Conservation (phyloP, 2,113 vertebrate genomes). For the Okapia johnstoni region DNA sequence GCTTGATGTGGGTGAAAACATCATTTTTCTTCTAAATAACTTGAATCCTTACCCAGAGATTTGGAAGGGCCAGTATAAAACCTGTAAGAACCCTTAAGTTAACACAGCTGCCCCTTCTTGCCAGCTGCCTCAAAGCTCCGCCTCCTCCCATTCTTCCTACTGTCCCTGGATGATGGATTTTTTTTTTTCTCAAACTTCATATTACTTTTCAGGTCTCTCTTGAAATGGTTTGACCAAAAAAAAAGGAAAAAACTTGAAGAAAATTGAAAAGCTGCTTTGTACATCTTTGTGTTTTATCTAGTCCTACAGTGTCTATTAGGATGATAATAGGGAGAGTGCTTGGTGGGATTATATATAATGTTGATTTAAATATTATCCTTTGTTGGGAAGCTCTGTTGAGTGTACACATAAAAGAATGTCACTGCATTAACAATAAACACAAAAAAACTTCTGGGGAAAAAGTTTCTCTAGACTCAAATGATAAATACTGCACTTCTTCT, state of each 20-base stretch:
- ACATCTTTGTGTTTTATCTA: background rate
- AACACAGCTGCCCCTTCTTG: background rate
- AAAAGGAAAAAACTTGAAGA: background rate
- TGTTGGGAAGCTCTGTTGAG: background rate
- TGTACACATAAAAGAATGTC: background rate
- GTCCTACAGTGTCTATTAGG: background rate
- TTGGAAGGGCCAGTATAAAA: background rate
- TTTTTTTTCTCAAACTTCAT: background rate
- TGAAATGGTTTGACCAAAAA: background rate
- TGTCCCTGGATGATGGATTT: background rate
- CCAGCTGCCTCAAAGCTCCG: background rate
- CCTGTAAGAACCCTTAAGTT: background rate
- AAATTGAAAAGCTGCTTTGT: background rate
- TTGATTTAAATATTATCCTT: constrained; percentile 4
- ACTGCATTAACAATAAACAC: background rate
- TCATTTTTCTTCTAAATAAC: background rate
- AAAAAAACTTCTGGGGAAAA: background rate
- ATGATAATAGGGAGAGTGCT: background rate
- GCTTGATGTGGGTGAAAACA: background rate
- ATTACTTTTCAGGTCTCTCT: background rate
- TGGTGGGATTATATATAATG: background rate
- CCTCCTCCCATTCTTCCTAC: background rate
- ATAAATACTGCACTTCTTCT: constrained; percentile 3
- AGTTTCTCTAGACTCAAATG: background rate
- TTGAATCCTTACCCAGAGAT: background rate